phyloP scores from a whole-genome alignment of 2,888 invertebrate species.

The Busseola fusca region DNA sequence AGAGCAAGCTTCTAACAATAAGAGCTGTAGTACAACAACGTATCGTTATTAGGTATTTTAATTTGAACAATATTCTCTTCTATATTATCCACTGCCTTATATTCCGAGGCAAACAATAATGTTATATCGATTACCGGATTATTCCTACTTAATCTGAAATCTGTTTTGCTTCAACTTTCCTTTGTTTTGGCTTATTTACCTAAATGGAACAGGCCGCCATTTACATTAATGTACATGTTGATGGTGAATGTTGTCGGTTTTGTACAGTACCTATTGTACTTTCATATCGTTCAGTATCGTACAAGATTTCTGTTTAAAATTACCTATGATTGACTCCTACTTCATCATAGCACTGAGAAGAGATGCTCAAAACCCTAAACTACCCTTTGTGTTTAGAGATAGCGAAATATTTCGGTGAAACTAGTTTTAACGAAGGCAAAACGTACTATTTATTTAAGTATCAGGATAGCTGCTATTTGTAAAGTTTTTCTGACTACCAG shows the following conservation, averaged over 20 bases:
- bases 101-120: conserved; percentile 19
- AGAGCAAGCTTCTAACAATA: too few relatives aligned
- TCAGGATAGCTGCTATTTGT: not conserved
- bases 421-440: not conserved
- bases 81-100: not conserved
- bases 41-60: not conserved
- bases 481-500: not conserved
- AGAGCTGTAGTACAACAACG: not conserved
- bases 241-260: not conserved
- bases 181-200: conserved; percentile 35
- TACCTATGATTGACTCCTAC: not conserved
- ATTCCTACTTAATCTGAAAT: conserved; percentile 31
- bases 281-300: not conserved
- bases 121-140: conserved; percentile 13
- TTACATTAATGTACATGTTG: conserved; percentile 9
- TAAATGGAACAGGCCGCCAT: conserved; percentile 9
- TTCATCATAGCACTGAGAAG: not conserved
- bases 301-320: not conserved
- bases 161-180: conserved; percentile 23
- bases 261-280: not conserved
- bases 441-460: not conserved
- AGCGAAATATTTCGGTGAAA: not conserved
- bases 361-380: not conserved
- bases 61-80: not conserved
- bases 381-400: not conserved